Evolutionary conservation across 2,888 invertebrate genomes (phyloP), one percentile per base, ranked within the genome.

Genomic region (Caenorhabditis macrosperma): DNA sequence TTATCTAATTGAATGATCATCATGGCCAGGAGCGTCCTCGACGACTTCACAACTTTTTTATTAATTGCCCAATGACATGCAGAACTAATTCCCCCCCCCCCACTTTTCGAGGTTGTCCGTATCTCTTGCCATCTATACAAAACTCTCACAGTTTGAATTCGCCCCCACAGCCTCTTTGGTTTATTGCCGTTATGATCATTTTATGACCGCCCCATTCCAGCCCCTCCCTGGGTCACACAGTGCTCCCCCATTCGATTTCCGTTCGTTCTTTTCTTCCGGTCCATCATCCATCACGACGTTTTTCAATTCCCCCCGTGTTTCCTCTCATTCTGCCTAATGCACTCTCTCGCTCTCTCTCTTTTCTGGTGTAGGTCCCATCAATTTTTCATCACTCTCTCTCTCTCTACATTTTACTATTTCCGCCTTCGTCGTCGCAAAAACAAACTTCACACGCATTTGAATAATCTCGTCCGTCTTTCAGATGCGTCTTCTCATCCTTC

Each of bases 21-120:
- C 74, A 64, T 74, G 64, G 74, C n/a, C n/a, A n/a, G n/a, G n/a
- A n/a, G 20, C 35, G 35, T 17, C 54, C 17, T 30, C 54, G 24
- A 7, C 26, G 22, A 30, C 66, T 64, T 64, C 74, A 59, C 57
- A 74, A 66, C 74, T 74, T 74, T 74, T 59, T 74, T 74, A 74
- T 74, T 74, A 74, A 64, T 74, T 59, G 74, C 64, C 44, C 64
- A 74, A 64, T 64, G 74, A 64, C 74, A 74, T 64, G 74, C 74
- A 74, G 64, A 64, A 72, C 72, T 63, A 72, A 72, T 64, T 57
- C 44, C 50, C 12, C 24, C n/a, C n/a, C 24, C 7, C 1, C 50
- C 24, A 3, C 28, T 22, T 54, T 26, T 20, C 41, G 38, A 26
- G 66, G 55, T 33, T 54, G 35, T 33, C 35, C 30, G 17, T 57